Base-by-base conservation (phyloP, 2,797 vertebrate species). In the Silurus lanzhouensis region DNA sequence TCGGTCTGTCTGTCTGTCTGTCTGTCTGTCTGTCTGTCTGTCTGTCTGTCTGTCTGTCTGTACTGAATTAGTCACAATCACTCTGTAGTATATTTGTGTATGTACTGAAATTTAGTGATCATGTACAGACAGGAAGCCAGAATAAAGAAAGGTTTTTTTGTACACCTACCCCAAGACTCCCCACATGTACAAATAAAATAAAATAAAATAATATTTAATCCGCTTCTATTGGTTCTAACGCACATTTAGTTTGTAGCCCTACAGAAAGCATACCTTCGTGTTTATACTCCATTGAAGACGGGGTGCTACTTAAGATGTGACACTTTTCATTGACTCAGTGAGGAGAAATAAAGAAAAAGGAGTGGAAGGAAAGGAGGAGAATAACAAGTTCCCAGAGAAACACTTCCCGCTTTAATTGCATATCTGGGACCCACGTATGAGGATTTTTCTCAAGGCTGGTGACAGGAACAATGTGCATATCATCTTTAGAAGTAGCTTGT, bases 351-450 rank as follows among this genome's bases (percentile, higher is more conserved):
- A 81, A 82, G 71, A 63, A 76, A 80, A 77, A 27, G 27, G 58
- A 63, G 60, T 46, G 66, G 10, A 82, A 84, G 48, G 63, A 66
- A 81, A 88, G 84, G 89, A 60, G 82, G 84, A 80, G 78, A 75
- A 68, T 74, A 76, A 63, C 68, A 78, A 68, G 70, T 58, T 85
- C 55, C 68, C 81, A 67, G 85, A 77, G 74, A 78, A 66, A 27
- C 74, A 55, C 91, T 90, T 86, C 88, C 83, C 86, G 89, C 91
- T 92, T 90, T 95, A 95, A 95, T 95, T 96, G 94, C 95, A 94
- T 95, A 93, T 94, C 93, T 92, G 92, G 80, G 83, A 58, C 64
- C 57, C 44, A 90, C 89, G 90, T 95, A 94, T 95, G 93, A 95
- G 93, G 95, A 95, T 85, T 95, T 95, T 95, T 94, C 89, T 89